A percentile compares a stretch with the other conserved stretches of the same genome.
Conservation (phyloP, 2,888 invertebrate species). For the Teleiodes luculella region DNA sequence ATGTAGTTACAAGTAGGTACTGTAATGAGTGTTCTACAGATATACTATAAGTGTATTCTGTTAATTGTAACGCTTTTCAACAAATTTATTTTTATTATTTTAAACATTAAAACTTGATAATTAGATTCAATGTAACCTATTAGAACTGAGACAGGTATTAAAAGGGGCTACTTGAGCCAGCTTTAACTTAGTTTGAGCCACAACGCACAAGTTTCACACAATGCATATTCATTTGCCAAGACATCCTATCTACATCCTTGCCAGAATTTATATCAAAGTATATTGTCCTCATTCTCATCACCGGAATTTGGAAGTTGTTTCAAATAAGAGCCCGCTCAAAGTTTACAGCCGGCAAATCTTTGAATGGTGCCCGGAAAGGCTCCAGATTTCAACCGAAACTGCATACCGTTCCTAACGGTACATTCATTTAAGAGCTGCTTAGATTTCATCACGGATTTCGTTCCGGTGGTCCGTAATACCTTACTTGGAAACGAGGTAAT, state of each 20-base stretch:
- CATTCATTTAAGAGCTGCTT: constrained; percentile 2
- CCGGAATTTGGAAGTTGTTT: constrained; percentile 5
- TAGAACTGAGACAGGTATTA: neutral
- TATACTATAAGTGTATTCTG: no score
- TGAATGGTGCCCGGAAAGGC: neutral
- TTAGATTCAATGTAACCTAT: no score
- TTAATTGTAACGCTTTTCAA: no score
- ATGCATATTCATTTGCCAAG: neutral
- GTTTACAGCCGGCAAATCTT: constrained; percentile 11
- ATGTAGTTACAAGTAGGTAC: no score
- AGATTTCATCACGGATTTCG: constrained; percentile 2
- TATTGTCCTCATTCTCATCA: neutral
- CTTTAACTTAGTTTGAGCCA: no score
- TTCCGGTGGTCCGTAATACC: neutral
- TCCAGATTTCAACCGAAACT: constrained; percentile 6
- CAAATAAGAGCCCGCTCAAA: constrained; percentile 7
- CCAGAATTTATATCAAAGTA: neutral
- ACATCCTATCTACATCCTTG: neutral
- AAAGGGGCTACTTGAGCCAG: neutral
- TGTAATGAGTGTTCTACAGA: no score
- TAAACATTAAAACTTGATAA: no score
- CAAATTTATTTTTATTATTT: no score
- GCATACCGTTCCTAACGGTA: constrained; percentile 1
- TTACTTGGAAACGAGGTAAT: neutral
- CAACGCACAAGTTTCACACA: neutral